A percentile compares a stretch with the other conserved stretches of the same genome.
These are phyloP conservation scores for Platynereis dumerilii DNA, from an alignment of 2,888 invertebrate genomes.

Conservation along the genomic window DNA sequence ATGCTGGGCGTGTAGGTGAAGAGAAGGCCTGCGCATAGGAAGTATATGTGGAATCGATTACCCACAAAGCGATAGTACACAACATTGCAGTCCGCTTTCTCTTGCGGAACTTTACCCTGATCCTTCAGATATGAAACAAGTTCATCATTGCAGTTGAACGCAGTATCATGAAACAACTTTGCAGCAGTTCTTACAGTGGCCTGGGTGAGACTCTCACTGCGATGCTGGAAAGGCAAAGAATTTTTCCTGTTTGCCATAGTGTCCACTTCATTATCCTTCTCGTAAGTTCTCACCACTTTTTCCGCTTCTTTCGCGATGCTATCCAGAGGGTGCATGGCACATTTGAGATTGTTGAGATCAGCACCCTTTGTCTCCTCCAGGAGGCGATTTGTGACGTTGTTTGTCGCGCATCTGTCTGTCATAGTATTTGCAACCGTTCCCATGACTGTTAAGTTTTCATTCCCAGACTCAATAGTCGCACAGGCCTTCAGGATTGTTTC, in stretches of 20 bases:
- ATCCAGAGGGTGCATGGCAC: constrained; percentile 4
- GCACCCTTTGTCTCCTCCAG: neutral
- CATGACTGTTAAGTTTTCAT: no score
- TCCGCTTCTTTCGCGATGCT: neutral
- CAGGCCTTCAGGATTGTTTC: no score
- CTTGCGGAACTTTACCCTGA: no score
- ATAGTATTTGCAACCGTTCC: neutral
- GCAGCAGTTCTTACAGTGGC: neutral
- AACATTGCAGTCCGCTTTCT: no score
- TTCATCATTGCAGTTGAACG: neutral
- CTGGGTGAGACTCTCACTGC: neutral
- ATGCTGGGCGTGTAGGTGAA: no score
- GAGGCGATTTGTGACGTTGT: neutral
- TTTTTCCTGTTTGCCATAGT: no score
- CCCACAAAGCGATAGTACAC: no score
- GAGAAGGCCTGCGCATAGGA: no score
- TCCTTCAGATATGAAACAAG: no score
- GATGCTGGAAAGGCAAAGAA: neutral
- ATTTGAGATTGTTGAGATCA: neutral
- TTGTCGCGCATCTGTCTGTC: neutral
- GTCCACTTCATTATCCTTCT: neutral
- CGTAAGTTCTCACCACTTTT: neutral
- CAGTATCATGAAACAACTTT: neutral
- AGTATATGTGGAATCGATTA: no score
- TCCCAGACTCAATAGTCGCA: no score